Conservation (phyloP, 2,888 invertebrate species). For the Desoria tigrina region DNA sequence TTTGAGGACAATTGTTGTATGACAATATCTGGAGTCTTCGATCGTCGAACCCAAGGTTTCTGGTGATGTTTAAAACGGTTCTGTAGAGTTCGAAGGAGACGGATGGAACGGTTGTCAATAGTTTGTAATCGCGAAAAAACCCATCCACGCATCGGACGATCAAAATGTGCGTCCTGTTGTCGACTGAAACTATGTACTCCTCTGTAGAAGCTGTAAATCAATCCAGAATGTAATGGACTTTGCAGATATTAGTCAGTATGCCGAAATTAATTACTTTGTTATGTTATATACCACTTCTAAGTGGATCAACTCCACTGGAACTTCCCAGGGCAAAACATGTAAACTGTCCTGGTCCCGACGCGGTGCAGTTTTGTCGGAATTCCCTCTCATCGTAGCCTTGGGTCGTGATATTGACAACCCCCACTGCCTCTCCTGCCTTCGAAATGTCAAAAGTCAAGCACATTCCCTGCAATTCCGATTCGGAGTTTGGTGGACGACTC, state of each 20-base stretch:
- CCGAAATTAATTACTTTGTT: neutral
- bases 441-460: constrained; percentile 24
- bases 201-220: constrained; percentile 16
- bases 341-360: constrained; percentile 12
- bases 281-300: constrained; percentile 13
- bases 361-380: constrained; percentile 20
- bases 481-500: constrained; percentile 13
- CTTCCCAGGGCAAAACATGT: constrained; percentile 26
- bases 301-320: constrained; percentile 22
- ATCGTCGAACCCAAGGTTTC: constrained; percentile 27
- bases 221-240: neutral
- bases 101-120: constrained; percentile 22
- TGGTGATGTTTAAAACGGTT: constrained; percentile 13
- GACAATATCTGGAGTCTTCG: constrained; percentile 16
- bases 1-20: constrained; percentile 19
- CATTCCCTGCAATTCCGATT: constrained; percentile 25
- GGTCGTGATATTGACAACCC: constrained; percentile 19
- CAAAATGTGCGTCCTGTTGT: constrained; percentile 24
- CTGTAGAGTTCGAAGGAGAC: constrained; percentile 24
- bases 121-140: constrained; percentile 26
- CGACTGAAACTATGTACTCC: constrained; percentile 17
- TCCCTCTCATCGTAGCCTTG: constrained; percentile 27
- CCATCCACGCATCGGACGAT: constrained; percentile 26
- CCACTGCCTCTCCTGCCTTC: no score
- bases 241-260: neutral